A percentile compares a stretch with the other conserved stretches of the same genome.
Conservation (phyloP, 2,888 invertebrate genomes). For the Blastobasis adustella region DNA sequence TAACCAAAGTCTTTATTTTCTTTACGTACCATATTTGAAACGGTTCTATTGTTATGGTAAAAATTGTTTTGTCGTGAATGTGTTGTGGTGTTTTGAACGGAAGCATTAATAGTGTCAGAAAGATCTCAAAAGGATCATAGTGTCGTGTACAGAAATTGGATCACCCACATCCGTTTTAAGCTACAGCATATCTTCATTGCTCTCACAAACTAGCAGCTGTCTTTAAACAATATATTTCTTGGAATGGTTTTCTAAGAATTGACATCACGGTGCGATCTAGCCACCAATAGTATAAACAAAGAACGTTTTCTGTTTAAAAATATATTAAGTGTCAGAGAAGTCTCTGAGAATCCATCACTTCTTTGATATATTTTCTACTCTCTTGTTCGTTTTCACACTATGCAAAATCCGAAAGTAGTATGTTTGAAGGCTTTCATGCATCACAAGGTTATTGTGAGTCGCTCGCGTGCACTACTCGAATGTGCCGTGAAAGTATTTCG, state of each 20-base stretch:
- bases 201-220: neutral
- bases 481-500: constrained; percentile 69
- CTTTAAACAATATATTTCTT: neutral
- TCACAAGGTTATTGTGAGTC: constrained; percentile 51
- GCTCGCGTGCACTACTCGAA: constrained; percentile 54
- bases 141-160: constrained; percentile 24
- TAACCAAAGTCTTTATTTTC: constrained; percentile 35
- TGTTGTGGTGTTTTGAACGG: constrained; percentile 28
- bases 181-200: constrained; percentile 17
- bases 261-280: no score
- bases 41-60: constrained; percentile 10
- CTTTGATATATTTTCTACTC: no score
- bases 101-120: constrained; percentile 32
- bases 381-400: neutral
- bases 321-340: no score
- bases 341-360: no score
- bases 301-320: no score
- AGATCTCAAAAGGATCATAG: constrained; percentile 36
- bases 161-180: constrained; percentile 21
- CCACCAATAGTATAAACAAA: no score
- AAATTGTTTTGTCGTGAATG: constrained; percentile 13
- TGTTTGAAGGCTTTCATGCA: constrained; percentile 40
- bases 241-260: neutral
- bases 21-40: constrained; percentile 10
- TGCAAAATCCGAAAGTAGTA: constrained; percentile 34